Evolutionary conservation across 2,113 vertebrate genomes (phyloP).

Genomic region (Alosa alosa): DNA sequence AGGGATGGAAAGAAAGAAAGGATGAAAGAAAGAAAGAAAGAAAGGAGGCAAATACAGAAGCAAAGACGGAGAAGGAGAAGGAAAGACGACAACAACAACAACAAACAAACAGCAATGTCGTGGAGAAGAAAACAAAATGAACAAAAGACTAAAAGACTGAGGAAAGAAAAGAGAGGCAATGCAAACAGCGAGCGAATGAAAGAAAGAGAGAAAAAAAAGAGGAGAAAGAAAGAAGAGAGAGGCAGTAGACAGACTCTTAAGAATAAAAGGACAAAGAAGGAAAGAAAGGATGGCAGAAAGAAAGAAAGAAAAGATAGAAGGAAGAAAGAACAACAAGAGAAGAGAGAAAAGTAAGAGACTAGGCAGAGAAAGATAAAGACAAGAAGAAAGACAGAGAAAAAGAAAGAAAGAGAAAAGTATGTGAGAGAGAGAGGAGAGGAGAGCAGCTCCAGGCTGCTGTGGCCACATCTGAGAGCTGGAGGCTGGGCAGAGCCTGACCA

Average conservation of each 20-base stretch:
- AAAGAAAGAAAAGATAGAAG: not conserved
- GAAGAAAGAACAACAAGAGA: constrained; percentile 27
- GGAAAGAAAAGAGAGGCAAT: constrained; percentile 27
- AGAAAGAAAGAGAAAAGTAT: not conserved
- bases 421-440: not conserved
- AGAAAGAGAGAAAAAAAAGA: not conserved
- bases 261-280: not conserved
- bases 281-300: not conserved
- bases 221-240: constrained; percentile 27
- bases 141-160: constrained; percentile 29
- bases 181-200: not conserved
- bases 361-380: not conserved
- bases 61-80: not conserved
- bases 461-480: constrained; percentile 9
- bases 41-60: too few species aligned
- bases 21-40: not conserved
- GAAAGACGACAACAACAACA: constrained; percentile 26
- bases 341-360: constrained; percentile 38
- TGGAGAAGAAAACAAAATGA: not conserved
- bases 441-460: too few species aligned
- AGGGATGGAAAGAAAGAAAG: not conserved
- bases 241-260: not conserved
- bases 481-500: not conserved
- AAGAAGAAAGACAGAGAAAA: not conserved
- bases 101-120: constrained; percentile 28